These are phyloP conservation scores for Macrosiphum euphorbiae DNA, from an alignment of 2,888 invertebrate genomes.

Conservation along the genomic window DNA sequence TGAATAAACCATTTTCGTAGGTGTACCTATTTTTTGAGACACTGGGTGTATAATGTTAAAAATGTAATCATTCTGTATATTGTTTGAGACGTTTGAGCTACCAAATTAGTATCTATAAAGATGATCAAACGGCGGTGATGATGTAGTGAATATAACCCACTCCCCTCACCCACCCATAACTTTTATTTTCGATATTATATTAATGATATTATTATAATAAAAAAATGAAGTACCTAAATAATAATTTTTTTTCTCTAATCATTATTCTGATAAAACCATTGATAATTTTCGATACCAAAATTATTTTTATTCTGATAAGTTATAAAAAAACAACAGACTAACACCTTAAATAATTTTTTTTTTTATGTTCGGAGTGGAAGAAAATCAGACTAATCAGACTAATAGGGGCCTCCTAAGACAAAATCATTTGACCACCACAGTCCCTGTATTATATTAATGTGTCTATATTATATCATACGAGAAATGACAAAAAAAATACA, in stretches of 20 bases:
- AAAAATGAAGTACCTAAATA: neutral
- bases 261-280: neutral
- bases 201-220: neutral
- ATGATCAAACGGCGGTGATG: neutral
- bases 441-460: neutral
- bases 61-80: neutral
- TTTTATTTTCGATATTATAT: neutral
- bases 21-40: neutral
- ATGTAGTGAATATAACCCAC: neutral
- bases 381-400: neutral
- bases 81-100: neutral
- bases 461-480: neutral
- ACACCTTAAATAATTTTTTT: neutral
- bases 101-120: neutral
- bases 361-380: neutral
- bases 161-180: neutral
- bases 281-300: neutral
- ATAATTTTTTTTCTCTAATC: neutral
- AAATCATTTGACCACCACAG: neutral
- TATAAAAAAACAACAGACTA: neutral
- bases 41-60: neutral
- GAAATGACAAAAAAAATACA: neutral
- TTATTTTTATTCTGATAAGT: neutral
- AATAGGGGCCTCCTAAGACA: neutral
- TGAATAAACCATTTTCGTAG: neutral